Conservation (phyloP, 2,797 vertebrate species). For the Calcarius lapponicus region DNA sequence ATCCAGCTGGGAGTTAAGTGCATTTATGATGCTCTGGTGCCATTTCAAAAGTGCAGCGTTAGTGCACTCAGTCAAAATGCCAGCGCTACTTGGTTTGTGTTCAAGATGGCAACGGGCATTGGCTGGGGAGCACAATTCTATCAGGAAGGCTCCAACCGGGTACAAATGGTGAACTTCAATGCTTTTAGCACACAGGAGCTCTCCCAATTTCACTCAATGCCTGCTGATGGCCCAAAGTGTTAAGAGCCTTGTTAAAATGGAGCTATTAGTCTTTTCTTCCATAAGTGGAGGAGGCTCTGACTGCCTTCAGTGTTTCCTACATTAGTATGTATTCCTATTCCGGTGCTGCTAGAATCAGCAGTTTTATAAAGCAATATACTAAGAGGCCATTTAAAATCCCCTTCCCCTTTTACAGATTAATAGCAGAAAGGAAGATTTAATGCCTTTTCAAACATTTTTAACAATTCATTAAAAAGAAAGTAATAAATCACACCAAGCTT, state of each 20-base stretch:
- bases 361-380: conserved; percentile 79
- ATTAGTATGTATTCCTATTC: conserved; percentile 76
- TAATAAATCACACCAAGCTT: conserved; percentile 68
- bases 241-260: conserved; percentile 79
- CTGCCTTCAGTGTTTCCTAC: conserved; percentile 71
- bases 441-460: conserved; percentile 74
- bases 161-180: conserved; percentile 69
- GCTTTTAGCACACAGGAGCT: conserved; percentile 73
- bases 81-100: conserved; percentile 49
- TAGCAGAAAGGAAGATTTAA: conserved; percentile 73
- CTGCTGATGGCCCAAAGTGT: conserved; percentile 67
- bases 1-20: conserved; percentile 14
- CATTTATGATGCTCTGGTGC: conserved; percentile 54
- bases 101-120: conserved; percentile 40
- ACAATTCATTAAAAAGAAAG: conserved; percentile 76
- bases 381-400: conserved; percentile 75
- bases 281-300: conserved; percentile 69
- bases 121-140: conserved; percentile 41
- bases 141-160: conserved; percentile 54
- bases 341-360: conserved; percentile 76
- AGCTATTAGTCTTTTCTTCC: conserved; percentile 76
- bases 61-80: conserved; percentile 64
- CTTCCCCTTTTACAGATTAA: conserved; percentile 74
- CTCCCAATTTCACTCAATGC: conserved; percentile 71
- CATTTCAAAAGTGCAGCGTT: conserved; percentile 63